A percentile compares a stretch with the other conserved stretches of the same genome.
Evolutionary conservation across 2,797 vertebrate species (phyloP).

Genomic region (Spinibarbus caldwelli): DNA sequence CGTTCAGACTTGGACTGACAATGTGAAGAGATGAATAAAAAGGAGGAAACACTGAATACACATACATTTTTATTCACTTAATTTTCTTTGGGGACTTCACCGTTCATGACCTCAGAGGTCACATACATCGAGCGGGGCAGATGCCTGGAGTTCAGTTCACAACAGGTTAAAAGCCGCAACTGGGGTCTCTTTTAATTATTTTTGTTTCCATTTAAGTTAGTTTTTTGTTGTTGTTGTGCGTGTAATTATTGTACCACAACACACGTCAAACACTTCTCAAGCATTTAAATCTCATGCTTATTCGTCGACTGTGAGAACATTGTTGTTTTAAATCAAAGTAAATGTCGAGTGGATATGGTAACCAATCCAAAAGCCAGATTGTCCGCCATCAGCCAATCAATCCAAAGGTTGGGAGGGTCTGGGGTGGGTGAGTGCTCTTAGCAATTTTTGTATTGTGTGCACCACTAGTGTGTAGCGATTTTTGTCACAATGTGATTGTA

Average conservation of each 20-base stretch:
- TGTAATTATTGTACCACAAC: neutral
- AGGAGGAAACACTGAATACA: constrained; percentile 60
- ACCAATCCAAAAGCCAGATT: constrained; percentile 35
- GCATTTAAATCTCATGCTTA: constrained; percentile 23
- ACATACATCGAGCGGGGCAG: constrained; percentile 35
- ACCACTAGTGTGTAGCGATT: constrained; percentile 73
- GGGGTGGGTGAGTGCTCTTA: constrained; percentile 56
- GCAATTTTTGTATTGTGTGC: constrained; percentile 72
- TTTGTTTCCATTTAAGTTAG: constrained; percentile 34
- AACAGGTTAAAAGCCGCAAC: too few relatives aligned
- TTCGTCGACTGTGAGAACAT: neutral
- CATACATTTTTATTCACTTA: constrained; percentile 52
- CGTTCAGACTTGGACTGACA: constrained; percentile 73
- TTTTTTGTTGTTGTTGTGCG: constrained; percentile 52
- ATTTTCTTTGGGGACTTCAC: constrained; percentile 46
- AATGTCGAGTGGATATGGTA: constrained; percentile 13
- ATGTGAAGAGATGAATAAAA: constrained; percentile 58
- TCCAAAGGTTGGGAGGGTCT: constrained; percentile 30
- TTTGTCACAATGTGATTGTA: constrained; percentile 80
- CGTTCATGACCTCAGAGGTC: constrained; percentile 30
- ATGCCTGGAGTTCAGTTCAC: too few relatives aligned
- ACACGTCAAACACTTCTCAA: constrained; percentile 16
- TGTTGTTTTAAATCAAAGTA: constrained; percentile 20
- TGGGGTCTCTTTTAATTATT: constrained; percentile 56
- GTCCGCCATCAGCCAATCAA: constrained; percentile 49